Base-by-base conservation (phyloP, 1,140 invertebrate species). In the Scaptomyza graminum region DNA sequence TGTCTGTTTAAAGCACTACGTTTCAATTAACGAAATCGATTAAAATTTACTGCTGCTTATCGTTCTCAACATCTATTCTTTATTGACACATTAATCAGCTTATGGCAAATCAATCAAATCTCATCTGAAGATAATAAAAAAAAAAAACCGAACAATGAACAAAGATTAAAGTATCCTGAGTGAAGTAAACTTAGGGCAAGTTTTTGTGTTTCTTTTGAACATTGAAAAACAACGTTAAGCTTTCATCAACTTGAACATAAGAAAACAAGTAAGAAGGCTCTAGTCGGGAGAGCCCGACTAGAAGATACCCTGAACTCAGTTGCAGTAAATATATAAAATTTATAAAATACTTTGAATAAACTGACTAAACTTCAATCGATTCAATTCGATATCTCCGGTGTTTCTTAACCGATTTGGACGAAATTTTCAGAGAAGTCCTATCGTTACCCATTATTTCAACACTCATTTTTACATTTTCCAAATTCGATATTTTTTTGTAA, bases 31-130 rank as follows among this genome's bases (percentile, higher is more conserved):
- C 34, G 39, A 37, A 67, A 55, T 39, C 49, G 51, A 41, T 49
- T 64, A 39, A 65, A 44, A 64, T 74, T 64, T 54, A 50, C 63
- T 28, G 16, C 50, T 44, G 57, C 72, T 80, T 80, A 80, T 81
- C 66, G 72, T 56, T 80, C 59, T 52, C 31, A 59, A 34, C 8
- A 3, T 41, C 52, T 52, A 34, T 34, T 16, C 52, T 15, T 41
- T 54, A 28, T 25, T 74, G 37, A 28, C 28, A 62, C 68, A 80
- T 76, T 74, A 81, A 81, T 81, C 77, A 87, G 81, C 64, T 77
- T 28, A 47, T 41, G 41, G 49, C 65, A 15, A 44, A 79, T 84
- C 79, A 82, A 82, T 82, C 80, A 83, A 83, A 64, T 52, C 55
- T 37, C 46, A 43, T 25, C 28, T n/a, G n/a, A 76, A 34, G 44